Base-by-base conservation (phyloP, 2,113 vertebrate species). In the Clarias macrocephalus region DNA sequence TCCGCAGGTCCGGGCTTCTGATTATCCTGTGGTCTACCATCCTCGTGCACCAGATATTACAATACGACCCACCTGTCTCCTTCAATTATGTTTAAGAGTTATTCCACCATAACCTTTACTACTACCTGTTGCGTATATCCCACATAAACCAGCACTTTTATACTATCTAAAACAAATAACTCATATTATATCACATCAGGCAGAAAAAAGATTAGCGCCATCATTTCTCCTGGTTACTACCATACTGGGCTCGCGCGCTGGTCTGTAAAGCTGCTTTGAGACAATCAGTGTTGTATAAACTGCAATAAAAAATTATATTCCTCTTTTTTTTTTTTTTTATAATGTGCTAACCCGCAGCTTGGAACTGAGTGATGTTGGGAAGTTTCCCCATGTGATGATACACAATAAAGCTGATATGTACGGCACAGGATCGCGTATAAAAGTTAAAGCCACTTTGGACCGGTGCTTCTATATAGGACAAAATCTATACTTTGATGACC, bases 241-340 rank as follows among this genome's bases (percentile, higher is more conserved):
- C 57, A 59, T 10, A 37, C 19, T 37, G 19, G 19, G 19, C 79
- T 62, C 15, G 3, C 30, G 2, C 57, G 15, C 28, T 60, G 79
- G 11, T 25, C 79, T 81, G 57, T 81, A 81, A 81, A 81, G 79
- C 79, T 81, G 57, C 79, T 25, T 23, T 62, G 79, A 81, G 57
- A 81, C 57, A 42, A 81, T 62, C 57, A 42, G 30, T 25, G 30
- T 15, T 62, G 19, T 62, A 81, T 42, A 81, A 81, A 62, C 30
- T 15, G 57, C 79, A 42, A 81, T 81, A 80, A 81, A 77, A 57
- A 81, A 80, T 59, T 59, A 80, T 60, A 80, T 80, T 59, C 28
- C 37, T 72, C 9, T 21, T 73, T 73, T 73, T 23, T 52, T 18
- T n/a, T 48, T 18, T 79, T 28, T 79, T 25, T 5, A 59, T 42